These are phyloP conservation scores for Nowickia ferox DNA, from an alignment of 2,888 invertebrate genomes.

Conservation along the genomic window DNA sequence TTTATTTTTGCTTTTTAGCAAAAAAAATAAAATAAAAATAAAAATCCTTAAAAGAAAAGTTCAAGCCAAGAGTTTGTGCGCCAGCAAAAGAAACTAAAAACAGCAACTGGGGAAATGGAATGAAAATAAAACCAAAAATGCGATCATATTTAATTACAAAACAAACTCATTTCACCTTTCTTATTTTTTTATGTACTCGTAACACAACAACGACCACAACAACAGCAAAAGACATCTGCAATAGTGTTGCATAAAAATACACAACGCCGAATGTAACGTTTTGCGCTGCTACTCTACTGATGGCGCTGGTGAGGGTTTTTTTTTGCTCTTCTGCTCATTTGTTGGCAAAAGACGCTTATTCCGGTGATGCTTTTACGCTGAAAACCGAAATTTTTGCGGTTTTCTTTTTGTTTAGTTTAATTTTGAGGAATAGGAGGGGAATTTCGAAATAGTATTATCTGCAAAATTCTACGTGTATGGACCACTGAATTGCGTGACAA, in stretches of 20 bases:
- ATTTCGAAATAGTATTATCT: no score
- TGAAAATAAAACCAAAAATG: slow-evolving; percentile 54
- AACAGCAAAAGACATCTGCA: slow-evolving; percentile 48
- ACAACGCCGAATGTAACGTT: background rate
- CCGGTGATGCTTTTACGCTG: background rate
- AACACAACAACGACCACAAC: slow-evolving; percentile 41
- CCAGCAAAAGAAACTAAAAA: background rate
- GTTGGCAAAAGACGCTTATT: slow-evolving; percentile 11
- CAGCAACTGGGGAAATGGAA: slow-evolving; percentile 31
- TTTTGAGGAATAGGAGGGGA: no score
- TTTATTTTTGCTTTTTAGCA: slow-evolving; percentile 1
- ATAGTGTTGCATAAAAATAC: slow-evolving; percentile 61
- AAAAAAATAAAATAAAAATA: slow-evolving; percentile 9
- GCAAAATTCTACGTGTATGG: no score
- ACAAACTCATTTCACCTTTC: slow-evolving; percentile 72
- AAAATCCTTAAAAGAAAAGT: slow-evolving; percentile 46
- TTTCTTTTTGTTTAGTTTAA: no score
- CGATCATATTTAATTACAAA: slow-evolving; percentile 68
- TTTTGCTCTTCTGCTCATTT: slow-evolving; percentile 4
- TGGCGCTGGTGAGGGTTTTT: background rate
- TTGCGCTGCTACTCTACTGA: background rate
- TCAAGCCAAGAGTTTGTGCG: slow-evolving; percentile 13
- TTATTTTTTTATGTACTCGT: slow-evolving; percentile 49
- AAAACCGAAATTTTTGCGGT: background rate
- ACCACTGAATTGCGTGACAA: no score